A percentile compares a stretch with the other conserved stretches of the same genome.
These are phyloP conservation scores for Meandrusa payeni DNA, from an alignment of 2,888 invertebrate species.

Conservation along the genomic window DNA sequence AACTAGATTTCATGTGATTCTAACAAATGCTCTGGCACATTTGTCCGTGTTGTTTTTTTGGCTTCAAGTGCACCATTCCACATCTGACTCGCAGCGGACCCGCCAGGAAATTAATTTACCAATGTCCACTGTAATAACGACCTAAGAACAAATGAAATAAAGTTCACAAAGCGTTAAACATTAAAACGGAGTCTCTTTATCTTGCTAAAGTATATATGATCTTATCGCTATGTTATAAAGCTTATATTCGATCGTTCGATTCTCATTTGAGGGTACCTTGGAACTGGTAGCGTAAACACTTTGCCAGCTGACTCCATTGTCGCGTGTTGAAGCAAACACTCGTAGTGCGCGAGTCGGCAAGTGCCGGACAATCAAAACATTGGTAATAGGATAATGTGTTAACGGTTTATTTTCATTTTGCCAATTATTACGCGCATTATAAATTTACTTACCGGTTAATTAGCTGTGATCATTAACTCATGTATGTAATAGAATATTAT, in stretches of 20 bases:
- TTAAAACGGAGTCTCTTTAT: background rate
- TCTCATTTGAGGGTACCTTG: background rate
- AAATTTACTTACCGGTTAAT: background rate
- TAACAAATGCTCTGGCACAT: constrained; percentile 64
- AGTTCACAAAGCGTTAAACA: background rate
- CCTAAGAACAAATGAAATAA: background rate
- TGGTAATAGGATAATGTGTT: constrained; percentile 62
- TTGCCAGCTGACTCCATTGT: constrained; percentile 64
- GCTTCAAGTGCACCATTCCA: constrained; percentile 61
- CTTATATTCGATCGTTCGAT: constrained; percentile 5
- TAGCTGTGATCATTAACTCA: background rate
- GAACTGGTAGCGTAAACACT: constrained; percentile 55
- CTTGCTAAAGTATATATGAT: constrained; percentile 1
- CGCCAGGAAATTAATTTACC: constrained; percentile 19
- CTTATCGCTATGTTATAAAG: background rate
- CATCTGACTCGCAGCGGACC: constrained; percentile 37
- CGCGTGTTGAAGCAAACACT: constrained; percentile 67
- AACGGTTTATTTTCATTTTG: constrained; percentile 49
- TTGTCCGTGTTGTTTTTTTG: constrained; percentile 61
- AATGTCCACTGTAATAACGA: constrained; percentile 1
- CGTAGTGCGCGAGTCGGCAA: constrained; percentile 49
- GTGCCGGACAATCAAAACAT: constrained; percentile 71
- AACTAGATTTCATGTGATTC: constrained; percentile 57
- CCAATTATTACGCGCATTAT: constrained; percentile 17
- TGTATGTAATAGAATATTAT: too few species aligned